A percentile compares a stretch with the other conserved stretches of the same genome.
These are phyloP conservation scores for Himalopsyche tibetana DNA, from an alignment of 2,888 invertebrate species.

Conservation along the genomic window DNA sequence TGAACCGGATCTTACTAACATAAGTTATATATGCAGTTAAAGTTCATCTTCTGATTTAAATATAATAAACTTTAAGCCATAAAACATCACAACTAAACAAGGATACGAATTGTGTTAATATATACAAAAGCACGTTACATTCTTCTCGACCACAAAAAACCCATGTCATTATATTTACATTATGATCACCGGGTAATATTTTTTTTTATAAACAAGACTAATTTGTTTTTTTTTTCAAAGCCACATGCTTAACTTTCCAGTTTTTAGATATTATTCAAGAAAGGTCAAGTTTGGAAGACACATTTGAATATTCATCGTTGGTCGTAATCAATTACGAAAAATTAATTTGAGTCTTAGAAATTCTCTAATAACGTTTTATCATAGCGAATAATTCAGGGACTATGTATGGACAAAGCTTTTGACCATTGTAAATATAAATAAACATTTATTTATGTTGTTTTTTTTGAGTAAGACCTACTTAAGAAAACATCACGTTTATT, in stretches of 20 bases:
- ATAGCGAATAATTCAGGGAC: background rate
- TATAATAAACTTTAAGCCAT: background rate
- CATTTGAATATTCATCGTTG: conserved; percentile 9
- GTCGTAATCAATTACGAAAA: conserved; percentile 7
- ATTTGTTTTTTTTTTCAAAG: conserved; percentile 35
- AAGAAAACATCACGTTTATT: too few species aligned
- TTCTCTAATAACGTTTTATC: background rate
- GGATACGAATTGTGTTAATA: background rate
- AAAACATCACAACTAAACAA: background rate
- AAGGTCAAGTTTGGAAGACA: conserved; percentile 35
- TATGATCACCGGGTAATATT: background rate
- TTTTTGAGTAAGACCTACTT: too few species aligned
- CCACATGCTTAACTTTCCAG: conserved; percentile 35
- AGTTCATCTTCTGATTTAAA: background rate
- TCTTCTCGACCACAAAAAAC: conserved; percentile 7
- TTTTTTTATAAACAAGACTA: conserved; percentile 33
- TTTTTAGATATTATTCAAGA: conserved; percentile 31
- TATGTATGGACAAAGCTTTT: background rate
- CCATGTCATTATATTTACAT: conserved; percentile 40
- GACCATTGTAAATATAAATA: too few species aligned
- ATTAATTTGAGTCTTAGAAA: background rate
- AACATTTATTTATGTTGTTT: too few species aligned
- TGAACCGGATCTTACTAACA: too few species aligned
- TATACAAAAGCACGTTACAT: background rate
- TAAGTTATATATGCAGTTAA: too few species aligned